These are phyloP conservation scores for Ormyrus labotus DNA, from an alignment of 2,888 invertebrate genomes.

Conservation along the genomic window DNA sequence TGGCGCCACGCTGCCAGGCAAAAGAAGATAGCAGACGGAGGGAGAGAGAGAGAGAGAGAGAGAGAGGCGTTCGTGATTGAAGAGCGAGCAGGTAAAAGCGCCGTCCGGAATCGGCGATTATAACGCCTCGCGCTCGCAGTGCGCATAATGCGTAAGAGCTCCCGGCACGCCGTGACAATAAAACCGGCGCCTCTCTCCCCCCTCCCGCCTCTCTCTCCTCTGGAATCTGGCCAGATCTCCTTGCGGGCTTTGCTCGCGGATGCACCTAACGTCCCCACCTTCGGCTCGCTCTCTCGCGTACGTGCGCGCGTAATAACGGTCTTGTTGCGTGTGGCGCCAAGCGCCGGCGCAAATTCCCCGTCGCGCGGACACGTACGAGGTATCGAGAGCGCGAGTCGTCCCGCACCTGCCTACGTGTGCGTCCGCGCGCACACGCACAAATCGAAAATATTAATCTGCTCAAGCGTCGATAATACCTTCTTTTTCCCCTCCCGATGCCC, in stretches of 20 bases:
- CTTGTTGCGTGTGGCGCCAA: neutral
- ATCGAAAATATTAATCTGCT: too few species aligned
- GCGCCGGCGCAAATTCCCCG: too few species aligned
- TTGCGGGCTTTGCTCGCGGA: neutral
- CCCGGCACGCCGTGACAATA: constrained; percentile 22
- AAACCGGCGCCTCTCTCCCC: constrained; percentile 10
- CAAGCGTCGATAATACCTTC: too few species aligned
- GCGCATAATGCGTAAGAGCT: neutral
- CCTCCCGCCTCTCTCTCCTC: neutral
- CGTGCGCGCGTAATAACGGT: constrained; percentile 13
- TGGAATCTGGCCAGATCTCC: constrained; percentile 29
- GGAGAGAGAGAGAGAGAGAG: too few species aligned
- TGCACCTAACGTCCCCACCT: neutral
- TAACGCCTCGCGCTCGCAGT: neutral
- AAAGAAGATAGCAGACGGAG: too few species aligned
- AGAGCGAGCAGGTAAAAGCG: constrained; percentile 9
- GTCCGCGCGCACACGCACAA: too few species aligned
- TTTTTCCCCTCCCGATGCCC: too few species aligned
- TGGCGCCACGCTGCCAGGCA: too few species aligned
- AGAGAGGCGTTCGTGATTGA: constrained; percentile 1
- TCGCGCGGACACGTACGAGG: too few species aligned
- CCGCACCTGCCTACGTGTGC: neutral
- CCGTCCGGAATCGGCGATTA: constrained; percentile 12
- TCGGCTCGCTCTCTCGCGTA: too few species aligned
- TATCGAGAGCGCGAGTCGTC: too few species aligned